phyloP scores from a whole-genome alignment of 1,140 invertebrate genomes.

The Plectrocnemia conspersa region DNA sequence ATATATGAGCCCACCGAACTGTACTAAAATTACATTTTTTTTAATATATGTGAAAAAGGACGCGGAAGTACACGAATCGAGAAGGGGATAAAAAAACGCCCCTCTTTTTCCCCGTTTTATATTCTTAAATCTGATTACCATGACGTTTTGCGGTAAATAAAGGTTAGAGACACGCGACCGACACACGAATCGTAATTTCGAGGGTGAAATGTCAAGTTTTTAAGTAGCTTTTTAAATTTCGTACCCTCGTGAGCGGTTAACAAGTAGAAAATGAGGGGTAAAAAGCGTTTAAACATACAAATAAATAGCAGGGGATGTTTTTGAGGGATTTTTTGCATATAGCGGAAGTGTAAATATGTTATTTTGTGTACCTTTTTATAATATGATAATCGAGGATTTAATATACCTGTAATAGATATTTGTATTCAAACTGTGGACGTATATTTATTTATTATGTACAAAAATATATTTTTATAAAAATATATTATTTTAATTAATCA shows the following conservation, averaged over 20 bases:
- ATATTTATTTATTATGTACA: no score
- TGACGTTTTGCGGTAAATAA: background rate
- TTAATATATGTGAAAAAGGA: conserved; percentile 8
- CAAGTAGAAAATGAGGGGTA: conserved; percentile 18
- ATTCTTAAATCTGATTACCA: conserved; percentile 15
- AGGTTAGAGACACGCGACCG: conserved; percentile 12
- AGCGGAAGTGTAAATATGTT: no score
- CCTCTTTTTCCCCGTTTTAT: background rate
- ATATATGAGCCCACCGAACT: no score
- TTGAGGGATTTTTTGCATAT: no score
- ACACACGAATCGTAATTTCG: conserved; percentile 14
- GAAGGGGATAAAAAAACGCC: conserved; percentile 11
- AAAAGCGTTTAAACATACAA: background rate
- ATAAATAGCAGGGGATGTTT: no score
- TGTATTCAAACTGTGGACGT: no score
- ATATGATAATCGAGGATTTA: no score
- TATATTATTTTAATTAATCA: no score
- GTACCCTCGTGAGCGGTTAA: background rate
- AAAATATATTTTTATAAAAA: no score
- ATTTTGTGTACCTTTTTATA: no score
- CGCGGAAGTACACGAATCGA: background rate
- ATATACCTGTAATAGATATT: no score
- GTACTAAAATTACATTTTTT: no score
- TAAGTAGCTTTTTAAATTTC: conserved; percentile 24
- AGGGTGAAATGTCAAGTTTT: conserved; percentile 17